Base-by-base conservation (phyloP, 2,797 vertebrate genomes). In the Dermochelys coriacea region DNA sequence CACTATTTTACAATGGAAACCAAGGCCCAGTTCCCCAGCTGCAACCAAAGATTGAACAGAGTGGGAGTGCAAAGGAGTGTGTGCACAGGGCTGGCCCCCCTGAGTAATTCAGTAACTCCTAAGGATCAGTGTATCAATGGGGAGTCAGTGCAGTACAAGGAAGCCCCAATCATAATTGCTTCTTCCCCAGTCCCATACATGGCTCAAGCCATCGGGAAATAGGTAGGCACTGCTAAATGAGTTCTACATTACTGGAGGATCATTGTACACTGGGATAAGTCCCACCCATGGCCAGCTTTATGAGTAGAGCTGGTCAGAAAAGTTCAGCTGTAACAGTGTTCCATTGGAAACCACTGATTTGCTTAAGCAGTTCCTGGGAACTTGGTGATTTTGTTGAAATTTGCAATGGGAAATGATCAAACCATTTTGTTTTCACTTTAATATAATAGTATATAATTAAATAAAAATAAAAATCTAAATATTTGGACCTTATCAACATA, bases 321-420 rank as follows among this genome's bases (percentile, higher is more conserved):
- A 71, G 92, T 80, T 89, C 91, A 91, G 93, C 54, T 34, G 93
- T 94, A 96, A 88, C 86, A 85, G 82, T 95, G 97, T 95, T 91
- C 85, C 61, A 89, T 80, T 10, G 23, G 45, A 75, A 93, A 94
- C 88, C 71, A 93, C 79, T 64, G 94, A 88, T 89, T 94, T 95
- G 93, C 91, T 93, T 93, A 94, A 95, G 87, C 29, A 34, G 34
- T 61, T 57, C 68, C 23, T 75, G 25, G 41, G 14, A 47, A 75
- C 7, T 41, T 47, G 61, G 59, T 57, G 15, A 77, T 94, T 96
- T 93, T 93, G 91, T 95, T 96, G 94, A 91, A 80, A 41, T 92
- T 94, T 84, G 61, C 86, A 87, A 96, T 92, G 89, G 84, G 80
- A 94, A 96, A 93, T 96, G 93, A 96, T 94, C 94, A 90, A 94